A percentile compares a stretch with the other conserved stretches of the same genome.
phyloP scores from a whole-genome alignment of 2,113 vertebrate species.

The Anthoscopus minutus region DNA sequence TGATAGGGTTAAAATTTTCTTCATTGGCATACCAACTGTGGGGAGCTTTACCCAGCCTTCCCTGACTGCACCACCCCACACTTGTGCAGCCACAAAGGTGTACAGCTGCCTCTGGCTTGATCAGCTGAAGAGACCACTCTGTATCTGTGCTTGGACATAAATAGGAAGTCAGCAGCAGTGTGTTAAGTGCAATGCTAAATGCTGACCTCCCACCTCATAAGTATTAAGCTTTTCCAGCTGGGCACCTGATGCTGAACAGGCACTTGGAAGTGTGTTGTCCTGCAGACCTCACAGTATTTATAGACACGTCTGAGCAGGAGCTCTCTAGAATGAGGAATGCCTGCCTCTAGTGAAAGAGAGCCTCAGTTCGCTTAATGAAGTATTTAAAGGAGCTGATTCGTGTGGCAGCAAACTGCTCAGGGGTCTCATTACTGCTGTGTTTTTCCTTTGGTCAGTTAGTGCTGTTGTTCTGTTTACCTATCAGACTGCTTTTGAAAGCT shows the following conservation, averaged over 20 bases:
- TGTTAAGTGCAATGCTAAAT: background rate
- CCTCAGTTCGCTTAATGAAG: background rate
- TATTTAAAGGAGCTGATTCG: background rate
- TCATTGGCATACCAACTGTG: accelerated
- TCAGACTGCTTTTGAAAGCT: background rate
- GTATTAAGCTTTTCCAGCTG: background rate
- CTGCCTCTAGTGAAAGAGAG: background rate
- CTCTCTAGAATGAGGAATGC: background rate
- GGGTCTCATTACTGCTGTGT: background rate
- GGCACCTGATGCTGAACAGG: background rate
- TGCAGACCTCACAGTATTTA: background rate
- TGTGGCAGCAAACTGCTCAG: background rate
- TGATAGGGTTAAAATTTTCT: background rate
- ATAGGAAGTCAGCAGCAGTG: background rate
- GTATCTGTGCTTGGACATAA: background rate
- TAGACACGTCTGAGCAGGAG: background rate
- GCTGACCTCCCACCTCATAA: background rate
- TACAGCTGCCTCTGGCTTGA: background rate
- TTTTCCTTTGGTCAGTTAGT: background rate
- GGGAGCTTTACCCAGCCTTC: background rate
- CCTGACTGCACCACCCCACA: accelerated
- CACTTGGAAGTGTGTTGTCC: background rate
- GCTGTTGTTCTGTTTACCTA: background rate
- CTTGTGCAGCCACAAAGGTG: background rate
- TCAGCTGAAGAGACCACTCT: background rate